Conservation (phyloP, 2,888 invertebrate species). For the Bombylius major region DNA sequence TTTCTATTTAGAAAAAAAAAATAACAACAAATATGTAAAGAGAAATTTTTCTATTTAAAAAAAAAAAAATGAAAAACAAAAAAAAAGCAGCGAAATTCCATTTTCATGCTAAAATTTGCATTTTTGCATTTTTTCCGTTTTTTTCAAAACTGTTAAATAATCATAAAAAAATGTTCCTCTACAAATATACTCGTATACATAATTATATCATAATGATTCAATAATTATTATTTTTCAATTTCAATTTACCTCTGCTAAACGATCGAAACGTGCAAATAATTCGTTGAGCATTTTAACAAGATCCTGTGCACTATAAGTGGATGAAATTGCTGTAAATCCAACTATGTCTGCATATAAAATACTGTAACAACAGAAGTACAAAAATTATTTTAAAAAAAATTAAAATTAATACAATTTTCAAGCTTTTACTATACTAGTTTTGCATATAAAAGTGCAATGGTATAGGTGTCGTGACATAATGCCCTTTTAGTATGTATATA, state of each 20-base stretch:
- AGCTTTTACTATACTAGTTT: not conserved
- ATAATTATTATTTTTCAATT: no score
- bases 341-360: conserved; percentile 97
- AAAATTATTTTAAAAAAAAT: not conserved
- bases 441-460: not conserved
- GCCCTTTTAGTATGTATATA: not conserved
- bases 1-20: conserved; percentile 44
- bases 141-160: no score
- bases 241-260: conserved; percentile 58
- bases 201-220: no score
- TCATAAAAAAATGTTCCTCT: no score
- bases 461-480: not conserved
- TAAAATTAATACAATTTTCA: not conserved
- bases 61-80: no score
- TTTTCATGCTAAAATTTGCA: no score
- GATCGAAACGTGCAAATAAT: conserved; percentile 88
- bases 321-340: conserved; percentile 92
- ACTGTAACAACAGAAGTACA: conserved; percentile 39
- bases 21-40: not conserved
- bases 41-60: no score
- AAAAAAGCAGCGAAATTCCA: no score
- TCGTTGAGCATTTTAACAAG: conserved; percentile 92
- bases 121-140: no score
- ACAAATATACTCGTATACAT: no score
- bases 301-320: conserved; percentile 90